phyloP scores from a whole-genome alignment of 2,797 vertebrate genomes.

The Sebastes steindachneri region DNA sequence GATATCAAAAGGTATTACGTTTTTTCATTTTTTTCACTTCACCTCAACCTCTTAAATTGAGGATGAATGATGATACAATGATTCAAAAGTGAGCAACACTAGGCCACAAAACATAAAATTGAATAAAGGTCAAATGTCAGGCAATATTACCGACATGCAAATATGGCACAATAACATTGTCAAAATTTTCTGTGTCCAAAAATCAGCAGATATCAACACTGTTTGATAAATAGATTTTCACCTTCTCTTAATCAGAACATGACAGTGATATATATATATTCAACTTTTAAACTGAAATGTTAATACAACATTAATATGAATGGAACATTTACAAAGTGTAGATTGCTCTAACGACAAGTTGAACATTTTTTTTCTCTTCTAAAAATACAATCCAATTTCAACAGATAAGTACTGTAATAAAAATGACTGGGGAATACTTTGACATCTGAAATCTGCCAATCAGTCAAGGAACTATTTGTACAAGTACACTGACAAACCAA shows the following conservation, averaged over 20 bases:
- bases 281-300: conserved; percentile 4
- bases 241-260: background rate
- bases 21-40: background rate
- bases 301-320: conserved; percentile 38
- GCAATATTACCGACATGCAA: conserved; percentile 45
- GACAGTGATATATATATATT: conserved; percentile 6
- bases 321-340: conserved; percentile 35
- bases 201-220: conserved; percentile 27
- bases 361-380: background rate
- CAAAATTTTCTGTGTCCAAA: conserved; percentile 7
- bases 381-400: conserved; percentile 15
- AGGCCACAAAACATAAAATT: conserved; percentile 35
- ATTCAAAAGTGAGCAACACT: conserved; percentile 3
- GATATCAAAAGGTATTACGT: background rate
- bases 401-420: background rate
- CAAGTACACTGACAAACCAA: conserved; percentile 34
- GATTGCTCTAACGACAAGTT: background rate
- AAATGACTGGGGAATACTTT: background rate
- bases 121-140: conserved; percentile 38
- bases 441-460: conserved; percentile 20
- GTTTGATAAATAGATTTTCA: background rate
- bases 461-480: background rate
- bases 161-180: conserved; percentile 44
- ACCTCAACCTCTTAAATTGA: conserved; percentile 51
- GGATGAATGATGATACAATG: background rate